phyloP scores from a whole-genome alignment of 1,140 invertebrate species.

The Dendrolimus kikuchii region DNA sequence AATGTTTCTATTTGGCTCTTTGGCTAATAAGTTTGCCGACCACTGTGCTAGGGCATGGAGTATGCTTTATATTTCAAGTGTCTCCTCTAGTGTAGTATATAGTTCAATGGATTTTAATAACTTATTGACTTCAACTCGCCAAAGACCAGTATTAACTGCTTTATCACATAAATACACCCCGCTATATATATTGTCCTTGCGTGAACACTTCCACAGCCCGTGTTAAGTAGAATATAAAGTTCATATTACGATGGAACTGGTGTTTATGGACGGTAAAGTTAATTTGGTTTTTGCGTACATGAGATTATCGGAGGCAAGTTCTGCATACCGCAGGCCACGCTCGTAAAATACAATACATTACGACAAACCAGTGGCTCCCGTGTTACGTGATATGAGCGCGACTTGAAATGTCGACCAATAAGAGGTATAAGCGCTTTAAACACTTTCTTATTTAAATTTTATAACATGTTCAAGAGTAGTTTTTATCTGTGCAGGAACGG shows the following conservation, averaged over 20 bases:
- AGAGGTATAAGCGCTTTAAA: slow-evolving; percentile 12
- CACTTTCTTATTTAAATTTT: slow-evolving; percentile 15
- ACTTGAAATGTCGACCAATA: slow-evolving; percentile 31
- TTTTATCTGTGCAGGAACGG: too few species aligned
- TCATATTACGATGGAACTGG: slow-evolving; percentile 1
- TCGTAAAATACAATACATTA: slow-evolving; percentile 63
- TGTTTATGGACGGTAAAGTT: slow-evolving; percentile 6
- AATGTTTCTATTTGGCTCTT: too few species aligned
- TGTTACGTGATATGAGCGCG: slow-evolving; percentile 43
- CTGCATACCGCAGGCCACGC: slow-evolving; percentile 60
- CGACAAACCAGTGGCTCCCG: slow-evolving; percentile 47
- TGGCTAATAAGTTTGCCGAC: too few species aligned
- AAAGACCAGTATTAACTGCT: slow-evolving; percentile 26
- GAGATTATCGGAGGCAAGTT: slow-evolving; percentile 56
- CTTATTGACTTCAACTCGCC: slow-evolving; percentile 27
- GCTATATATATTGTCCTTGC: background rate
- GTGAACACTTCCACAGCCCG: background rate
- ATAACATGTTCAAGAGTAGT: too few species aligned
- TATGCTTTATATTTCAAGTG: too few species aligned
- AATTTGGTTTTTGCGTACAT: slow-evolving; percentile 30
- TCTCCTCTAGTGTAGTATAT: too few species aligned
- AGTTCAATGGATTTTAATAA: slow-evolving; percentile 19
- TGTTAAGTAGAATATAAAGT: slow-evolving; percentile 5
- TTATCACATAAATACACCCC: slow-evolving; percentile 22
- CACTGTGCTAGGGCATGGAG: too few species aligned